phyloP scores from a whole-genome alignment of 1,140 invertebrate genomes.

The Neodiprion virginianus region DNA sequence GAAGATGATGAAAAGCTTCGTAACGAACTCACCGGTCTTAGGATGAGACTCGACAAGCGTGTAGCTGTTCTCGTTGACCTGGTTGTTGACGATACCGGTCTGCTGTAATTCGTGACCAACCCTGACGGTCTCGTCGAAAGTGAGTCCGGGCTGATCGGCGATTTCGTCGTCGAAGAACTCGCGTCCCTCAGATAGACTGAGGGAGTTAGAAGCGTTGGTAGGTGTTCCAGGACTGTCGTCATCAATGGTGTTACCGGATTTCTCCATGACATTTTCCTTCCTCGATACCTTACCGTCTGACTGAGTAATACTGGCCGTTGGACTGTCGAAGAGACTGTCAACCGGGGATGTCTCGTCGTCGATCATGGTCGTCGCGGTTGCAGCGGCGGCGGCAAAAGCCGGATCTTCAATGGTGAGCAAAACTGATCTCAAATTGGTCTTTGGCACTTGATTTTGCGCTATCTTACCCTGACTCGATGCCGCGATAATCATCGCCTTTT shows the following conservation, averaged over 20 bases:
- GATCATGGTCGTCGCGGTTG: constrained; percentile 71
- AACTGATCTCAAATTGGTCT: constrained; percentile 52
- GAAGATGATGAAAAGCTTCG: not conserved
- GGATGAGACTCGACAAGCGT: constrained; percentile 49
- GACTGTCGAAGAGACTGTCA: constrained; percentile 77
- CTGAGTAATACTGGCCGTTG: constrained; percentile 63
- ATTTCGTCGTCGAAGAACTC: constrained; percentile 89
- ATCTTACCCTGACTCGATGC: constrained; percentile 18
- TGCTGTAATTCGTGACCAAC: constrained; percentile 37
- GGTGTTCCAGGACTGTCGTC: constrained; percentile 74
- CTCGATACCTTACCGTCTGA: constrained; percentile 48
- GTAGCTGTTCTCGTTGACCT: constrained; percentile 50
- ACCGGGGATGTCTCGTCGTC: constrained; percentile 83
- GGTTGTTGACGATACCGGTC: constrained; percentile 47
- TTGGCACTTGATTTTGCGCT: constrained; percentile 47
- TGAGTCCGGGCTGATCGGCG: constrained; percentile 84
- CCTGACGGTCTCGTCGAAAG: constrained; percentile 71
- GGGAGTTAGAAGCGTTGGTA: constrained; percentile 77
- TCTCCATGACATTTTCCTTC: constrained; percentile 57
- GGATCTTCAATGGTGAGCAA: constrained; percentile 73
- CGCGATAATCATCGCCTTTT: constrained; percentile 13
- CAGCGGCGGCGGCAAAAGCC: constrained; percentile 77
- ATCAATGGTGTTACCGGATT: constrained; percentile 52
- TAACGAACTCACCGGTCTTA: constrained; percentile 46
- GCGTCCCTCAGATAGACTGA: constrained; percentile 74